phyloP scores from a whole-genome alignment of 2,797 vertebrate species.

The Falco berigora region DNA sequence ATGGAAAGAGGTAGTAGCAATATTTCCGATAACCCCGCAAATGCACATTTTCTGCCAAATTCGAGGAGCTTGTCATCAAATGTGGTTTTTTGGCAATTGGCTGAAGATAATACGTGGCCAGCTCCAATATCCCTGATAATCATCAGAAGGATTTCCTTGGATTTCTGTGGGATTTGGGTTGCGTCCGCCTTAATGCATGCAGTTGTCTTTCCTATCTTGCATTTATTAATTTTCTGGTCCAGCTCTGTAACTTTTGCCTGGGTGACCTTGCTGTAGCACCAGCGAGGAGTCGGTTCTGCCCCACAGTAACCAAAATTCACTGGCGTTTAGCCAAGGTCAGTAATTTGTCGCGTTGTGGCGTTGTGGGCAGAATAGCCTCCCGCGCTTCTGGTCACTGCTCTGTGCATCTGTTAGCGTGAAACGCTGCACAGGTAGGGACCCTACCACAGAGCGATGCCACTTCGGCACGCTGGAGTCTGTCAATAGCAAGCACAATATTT shows the following conservation, averaged over 20 bases:
- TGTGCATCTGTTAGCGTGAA: not conserved
- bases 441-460: not conserved
- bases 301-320: not conserved
- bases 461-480: not conserved
- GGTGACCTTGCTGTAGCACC: not conserved
- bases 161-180: not conserved
- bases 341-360: not conserved
- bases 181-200: not conserved
- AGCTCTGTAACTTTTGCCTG: not conserved
- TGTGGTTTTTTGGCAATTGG: not conserved
- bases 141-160: not conserved
- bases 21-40: not conserved
- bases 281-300: not conserved
- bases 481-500: conserved; percentile 59
- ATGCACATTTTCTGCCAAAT: not conserved
- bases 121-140: not conserved
- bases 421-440: not conserved
- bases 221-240: not conserved
- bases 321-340: not conserved
- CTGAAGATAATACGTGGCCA: not conserved
- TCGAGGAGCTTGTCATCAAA: not conserved
- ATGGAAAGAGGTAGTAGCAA: not conserved
- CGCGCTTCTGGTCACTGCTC: not conserved
- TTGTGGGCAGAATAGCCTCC: not conserved
- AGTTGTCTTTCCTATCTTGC: not conserved